A percentile compares a stretch with the other conserved stretches of the same genome.
Evolutionary conservation across 2,113 vertebrate genomes (phyloP).

Genomic region (Caloenas nicobarica): DNA sequence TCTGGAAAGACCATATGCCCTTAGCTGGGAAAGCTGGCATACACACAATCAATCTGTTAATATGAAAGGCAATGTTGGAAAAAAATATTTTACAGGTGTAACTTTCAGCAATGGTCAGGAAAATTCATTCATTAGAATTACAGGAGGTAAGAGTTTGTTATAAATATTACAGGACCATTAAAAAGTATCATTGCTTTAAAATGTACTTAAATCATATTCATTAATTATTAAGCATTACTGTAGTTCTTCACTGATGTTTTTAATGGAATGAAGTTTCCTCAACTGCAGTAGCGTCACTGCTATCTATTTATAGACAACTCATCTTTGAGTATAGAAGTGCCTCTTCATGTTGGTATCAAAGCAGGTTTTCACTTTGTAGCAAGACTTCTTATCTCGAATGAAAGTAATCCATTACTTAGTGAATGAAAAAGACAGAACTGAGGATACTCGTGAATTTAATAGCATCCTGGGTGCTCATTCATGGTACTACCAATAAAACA

Average conservation of each 20-base stretch:
- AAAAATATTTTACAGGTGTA: conserved; percentile 60
- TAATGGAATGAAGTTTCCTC: conserved; percentile 81
- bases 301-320: conserved; percentile 88
- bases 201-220: conserved; percentile 76
- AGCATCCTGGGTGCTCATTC: background rate
- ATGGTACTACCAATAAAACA: background rate
- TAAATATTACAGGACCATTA: conserved; percentile 80
- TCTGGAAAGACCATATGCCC: background rate
- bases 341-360: conserved; percentile 86
- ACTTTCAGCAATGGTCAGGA: conserved; percentile 75
- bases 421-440: conserved; percentile 34
- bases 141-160: conserved; percentile 74
- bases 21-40: background rate
- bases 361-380: conserved; percentile 66
- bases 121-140: conserved; percentile 81
- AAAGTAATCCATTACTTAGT: conserved; percentile 56
- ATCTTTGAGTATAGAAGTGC: conserved; percentile 83
- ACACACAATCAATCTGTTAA: background rate
- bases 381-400: conserved; percentile 58
- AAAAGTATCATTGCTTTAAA: conserved; percentile 71
- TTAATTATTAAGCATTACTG: conserved; percentile 83
- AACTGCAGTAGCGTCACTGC: conserved; percentile 84
- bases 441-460: conserved; percentile 16
- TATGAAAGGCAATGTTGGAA: background rate
- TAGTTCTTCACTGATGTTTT: conserved; percentile 80